phyloP scores from a whole-genome alignment of 2,888 invertebrate species.

The Formica aserva region DNA sequence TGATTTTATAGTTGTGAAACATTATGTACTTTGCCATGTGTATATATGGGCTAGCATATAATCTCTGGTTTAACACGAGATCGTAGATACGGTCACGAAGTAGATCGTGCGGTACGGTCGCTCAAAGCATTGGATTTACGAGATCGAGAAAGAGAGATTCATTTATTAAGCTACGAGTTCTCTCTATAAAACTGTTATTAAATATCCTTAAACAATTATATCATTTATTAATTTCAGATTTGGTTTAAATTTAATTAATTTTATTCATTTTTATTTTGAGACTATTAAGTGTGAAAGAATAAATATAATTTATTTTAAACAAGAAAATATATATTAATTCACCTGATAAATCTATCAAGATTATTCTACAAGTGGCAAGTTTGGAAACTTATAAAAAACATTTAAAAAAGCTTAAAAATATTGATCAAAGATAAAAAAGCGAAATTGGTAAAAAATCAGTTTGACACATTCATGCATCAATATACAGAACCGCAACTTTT shows the following conservation, averaged over 20 bases:
- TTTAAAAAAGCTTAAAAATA: background rate
- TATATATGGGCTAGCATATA: slow-evolving; percentile 18
- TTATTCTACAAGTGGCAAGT: background rate
- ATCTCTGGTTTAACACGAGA: slow-evolving; percentile 29
- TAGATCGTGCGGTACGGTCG: slow-evolving; percentile 31
- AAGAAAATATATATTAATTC: background rate
- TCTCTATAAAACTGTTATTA: background rate
- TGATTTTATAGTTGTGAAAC: slow-evolving; percentile 30
- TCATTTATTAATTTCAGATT: slow-evolving; percentile 3
- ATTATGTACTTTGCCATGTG: slow-evolving; percentile 8
- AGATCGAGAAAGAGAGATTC: slow-evolving; percentile 9
- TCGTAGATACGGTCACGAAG: slow-evolving; percentile 55
- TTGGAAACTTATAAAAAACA: background rate
- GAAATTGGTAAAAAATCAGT: slow-evolving; percentile 66
- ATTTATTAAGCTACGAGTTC: background rate
- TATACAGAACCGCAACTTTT: slow-evolving; percentile 41
- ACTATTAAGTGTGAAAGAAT: background rate
- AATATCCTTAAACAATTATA: background rate
- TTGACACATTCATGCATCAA: slow-evolving; percentile 74
- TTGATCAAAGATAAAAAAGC: background rate
- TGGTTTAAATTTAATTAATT: background rate
- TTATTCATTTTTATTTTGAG: background rate
- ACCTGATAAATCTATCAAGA: background rate
- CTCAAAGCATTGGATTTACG: slow-evolving; percentile 46
- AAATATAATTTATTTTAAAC: background rate